Percentiles rank a stretch among this genome's conserved stretches.
phyloP scores from a whole-genome alignment of 1,140 invertebrate genomes.

The Olivierus martensii region DNA sequence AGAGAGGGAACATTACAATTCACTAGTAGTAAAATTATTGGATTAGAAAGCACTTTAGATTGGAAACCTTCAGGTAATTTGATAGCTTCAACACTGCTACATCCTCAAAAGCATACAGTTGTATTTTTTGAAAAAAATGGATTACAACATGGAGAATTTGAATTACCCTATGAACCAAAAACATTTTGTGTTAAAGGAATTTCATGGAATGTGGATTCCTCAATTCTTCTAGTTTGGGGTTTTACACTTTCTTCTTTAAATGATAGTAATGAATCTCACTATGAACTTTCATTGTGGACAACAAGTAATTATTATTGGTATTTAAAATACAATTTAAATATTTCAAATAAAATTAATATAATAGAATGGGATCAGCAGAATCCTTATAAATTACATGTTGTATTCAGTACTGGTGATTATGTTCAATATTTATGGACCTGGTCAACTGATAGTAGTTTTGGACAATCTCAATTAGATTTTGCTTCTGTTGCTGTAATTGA shows the following conservation, averaged over 20 bases:
- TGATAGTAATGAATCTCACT: background rate
- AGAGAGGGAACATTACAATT: slow-evolving; percentile 50
- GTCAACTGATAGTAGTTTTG: slow-evolving; percentile 40
- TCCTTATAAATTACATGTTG: slow-evolving; percentile 43
- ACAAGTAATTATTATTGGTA: slow-evolving; percentile 84
- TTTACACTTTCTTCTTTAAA: slow-evolving; percentile 14
- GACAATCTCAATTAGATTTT: slow-evolving; percentile 36
- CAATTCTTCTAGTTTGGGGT: slow-evolving; percentile 50
- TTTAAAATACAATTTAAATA: slow-evolving; percentile 54
- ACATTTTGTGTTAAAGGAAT: slow-evolving; percentile 34
- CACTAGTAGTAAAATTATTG: slow-evolving; percentile 52
- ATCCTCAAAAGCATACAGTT: slow-evolving; percentile 51
- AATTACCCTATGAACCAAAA: slow-evolving; percentile 43
- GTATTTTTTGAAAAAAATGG: slow-evolving; percentile 88
- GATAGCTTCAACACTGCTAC: slow-evolving; percentile 52
- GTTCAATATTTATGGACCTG: slow-evolving; percentile 46
- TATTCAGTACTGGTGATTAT: slow-evolving; percentile 39
- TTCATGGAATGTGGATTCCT: slow-evolving; percentile 62
- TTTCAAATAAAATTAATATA: slow-evolving; percentile 27
- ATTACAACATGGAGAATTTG: slow-evolving; percentile 66
- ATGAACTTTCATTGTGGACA: slow-evolving; percentile 56
- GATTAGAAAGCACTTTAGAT: slow-evolving; percentile 48
- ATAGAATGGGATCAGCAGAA: slow-evolving; percentile 44
- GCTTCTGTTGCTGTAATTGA: slow-evolving; percentile 59
- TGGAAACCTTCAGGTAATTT: slow-evolving; percentile 70